Base-by-base conservation (phyloP, 2,113 vertebrate species). In the Microtus pennsylvanicus region DNA sequence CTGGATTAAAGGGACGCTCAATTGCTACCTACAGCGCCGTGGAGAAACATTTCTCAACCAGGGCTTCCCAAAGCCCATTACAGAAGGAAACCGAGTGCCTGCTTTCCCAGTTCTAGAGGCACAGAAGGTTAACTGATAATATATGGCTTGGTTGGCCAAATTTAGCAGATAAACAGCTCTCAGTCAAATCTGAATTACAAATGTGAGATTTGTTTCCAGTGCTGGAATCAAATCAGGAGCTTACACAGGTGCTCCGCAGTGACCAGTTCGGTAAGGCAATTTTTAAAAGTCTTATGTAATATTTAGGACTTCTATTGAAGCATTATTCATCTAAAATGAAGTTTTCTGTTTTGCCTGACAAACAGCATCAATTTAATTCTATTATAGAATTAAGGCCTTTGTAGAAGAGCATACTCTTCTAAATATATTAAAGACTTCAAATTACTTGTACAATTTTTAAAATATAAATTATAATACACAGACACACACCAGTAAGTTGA, bases 401-500 rank as follows among this genome's bases (percentile, higher is more conserved):
- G 45, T 94, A 77, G 19, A 78, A 94, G 1, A 87, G 16, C 90
- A 88, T 28, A 93, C 72, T 89, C 69, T 42, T 94, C 17, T 91
- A 92, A 42, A 86, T 67, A 45, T 67, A 67, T 69, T 50, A 69
- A 35, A 87, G 90, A 69, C 17, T 47, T 80, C 69, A 95, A 77
- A 55, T 91, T 91, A 77, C 93, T 91, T 87, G 75, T 90, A 90
- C 16, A 87, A 67, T 87, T 88, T 87, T 86, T 90, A 38, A 96
- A 92, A 95, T 88, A 85, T 45, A 97, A 91, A 95, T 88, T 94
- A n/a, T 28, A 94, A 86, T 5, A 93, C 16, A 91, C 12, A 76
- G 11, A 12, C 61, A 87, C 63, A 35, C 80, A 92, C 33, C 92
- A 94, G 89, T 82, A 91, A 42, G 35, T 19, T 19, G 82, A 91